Evolutionary conservation across 2,888 invertebrate species (phyloP).

Genomic region (Drosophila barbarae): DNA sequence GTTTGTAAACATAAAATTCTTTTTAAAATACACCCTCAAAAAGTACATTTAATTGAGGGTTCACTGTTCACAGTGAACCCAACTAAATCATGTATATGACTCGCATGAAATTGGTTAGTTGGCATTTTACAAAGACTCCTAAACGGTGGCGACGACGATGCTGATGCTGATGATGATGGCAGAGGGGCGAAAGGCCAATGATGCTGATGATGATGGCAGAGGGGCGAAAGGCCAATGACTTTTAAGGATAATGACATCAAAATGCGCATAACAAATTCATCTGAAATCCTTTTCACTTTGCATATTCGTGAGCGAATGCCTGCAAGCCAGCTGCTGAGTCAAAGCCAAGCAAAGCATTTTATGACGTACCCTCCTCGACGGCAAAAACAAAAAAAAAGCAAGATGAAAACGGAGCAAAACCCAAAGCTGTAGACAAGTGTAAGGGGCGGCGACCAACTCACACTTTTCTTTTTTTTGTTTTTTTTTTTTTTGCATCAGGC

Average conservation of each 20-base stretch:
- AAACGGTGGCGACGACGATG: slow-evolving; percentile 1
- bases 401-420: background rate
- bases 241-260: slow-evolving; percentile 69
- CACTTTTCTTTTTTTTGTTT: background rate
- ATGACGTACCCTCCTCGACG: slow-evolving; percentile 9
- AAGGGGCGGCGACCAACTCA: slow-evolving; percentile 12
- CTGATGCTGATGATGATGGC: slow-evolving; percentile 4
- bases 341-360: slow-evolving; percentile 20
- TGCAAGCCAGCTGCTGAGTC: slow-evolving; percentile 15
- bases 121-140: slow-evolving; percentile 16
- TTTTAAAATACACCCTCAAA: background rate
- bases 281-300: slow-evolving; percentile 67
- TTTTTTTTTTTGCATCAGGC: slow-evolving; percentile 10
- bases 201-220: slow-evolving; percentile 17
- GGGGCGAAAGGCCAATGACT: slow-evolving; percentile 59
- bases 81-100: slow-evolving; percentile 15
- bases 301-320: slow-evolving; percentile 40
- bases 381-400: background rate
- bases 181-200: slow-evolving; percentile 53
- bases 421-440: slow-evolving; percentile 21
- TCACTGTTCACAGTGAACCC: slow-evolving; percentile 13
- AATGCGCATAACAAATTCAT: slow-evolving; percentile 70
- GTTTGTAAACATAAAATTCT: background rate
- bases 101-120: slow-evolving; percentile 25
- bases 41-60: slow-evolving; percentile 3